Percentiles rank a stretch among this genome's conserved stretches.
phyloP scores from a whole-genome alignment of 2,797 vertebrate species.

The Leontocebus nigricollis region DNA sequence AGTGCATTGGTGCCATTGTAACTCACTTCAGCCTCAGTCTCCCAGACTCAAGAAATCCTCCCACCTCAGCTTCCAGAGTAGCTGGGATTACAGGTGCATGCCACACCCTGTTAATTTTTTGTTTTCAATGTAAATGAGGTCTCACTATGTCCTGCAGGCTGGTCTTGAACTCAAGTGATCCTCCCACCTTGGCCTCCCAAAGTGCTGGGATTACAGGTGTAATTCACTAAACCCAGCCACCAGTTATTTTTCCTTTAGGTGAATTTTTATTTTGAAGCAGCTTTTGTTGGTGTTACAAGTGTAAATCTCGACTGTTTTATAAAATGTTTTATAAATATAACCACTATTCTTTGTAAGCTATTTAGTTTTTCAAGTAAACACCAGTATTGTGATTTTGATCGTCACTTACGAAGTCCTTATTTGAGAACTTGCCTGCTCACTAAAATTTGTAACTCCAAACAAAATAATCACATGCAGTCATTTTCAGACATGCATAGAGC shows the following conservation, averaged over 20 bases:
- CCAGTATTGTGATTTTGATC: not conserved
- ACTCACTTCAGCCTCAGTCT: not conserved
- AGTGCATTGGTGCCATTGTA: not conserved
- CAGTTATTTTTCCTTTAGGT: not conserved
- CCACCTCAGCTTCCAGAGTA: not conserved
- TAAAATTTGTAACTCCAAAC: not conserved
- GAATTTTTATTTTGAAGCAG: conserved; percentile 10
- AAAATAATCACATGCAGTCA: not conserved
- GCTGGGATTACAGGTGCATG: not conserved
- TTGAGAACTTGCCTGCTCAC: not conserved
- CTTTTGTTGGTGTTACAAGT: not conserved
- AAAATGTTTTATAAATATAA: conserved; percentile 1
- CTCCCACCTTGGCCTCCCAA: not conserved
- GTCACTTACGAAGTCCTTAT: not conserved
- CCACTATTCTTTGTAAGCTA: not conserved
- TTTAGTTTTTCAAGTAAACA: conserved; percentile 10
- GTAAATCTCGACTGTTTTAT: not conserved
- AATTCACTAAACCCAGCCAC: not conserved
- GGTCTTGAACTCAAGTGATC: not conserved
- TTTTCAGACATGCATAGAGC: accelerated
- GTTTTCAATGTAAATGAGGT: not conserved
- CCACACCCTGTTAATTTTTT: not conserved
- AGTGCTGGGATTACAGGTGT: not conserved
- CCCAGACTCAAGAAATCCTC: not conserved
- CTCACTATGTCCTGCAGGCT: not conserved